These are phyloP conservation scores for Rhamnusium bicolor DNA, from an alignment of 2,888 invertebrate genomes.

Conservation along the genomic window DNA sequence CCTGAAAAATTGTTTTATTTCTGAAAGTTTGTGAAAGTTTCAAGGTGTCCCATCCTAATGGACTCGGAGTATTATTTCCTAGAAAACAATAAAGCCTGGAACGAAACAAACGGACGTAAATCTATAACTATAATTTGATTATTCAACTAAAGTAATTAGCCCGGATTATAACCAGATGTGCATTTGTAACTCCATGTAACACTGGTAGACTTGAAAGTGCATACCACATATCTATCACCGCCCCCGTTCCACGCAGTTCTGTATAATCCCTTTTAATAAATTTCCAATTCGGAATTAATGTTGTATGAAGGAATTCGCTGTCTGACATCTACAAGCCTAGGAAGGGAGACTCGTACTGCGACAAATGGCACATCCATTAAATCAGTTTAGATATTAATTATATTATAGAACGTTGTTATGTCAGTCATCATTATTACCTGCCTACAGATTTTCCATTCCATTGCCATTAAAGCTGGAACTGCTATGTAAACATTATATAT, in stretches of 20 bases:
- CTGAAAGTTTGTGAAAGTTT: too few relatives aligned
- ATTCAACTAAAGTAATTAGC: background rate
- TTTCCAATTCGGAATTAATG: slow-evolving; percentile 34
- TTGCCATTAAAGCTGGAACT: slow-evolving; percentile 31
- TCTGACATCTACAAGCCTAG: slow-evolving; percentile 36
- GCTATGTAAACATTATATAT: slow-evolving; percentile 8
- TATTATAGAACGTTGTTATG: slow-evolving; percentile 52
- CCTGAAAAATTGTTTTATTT: too few relatives aligned
- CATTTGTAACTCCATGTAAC: background rate
- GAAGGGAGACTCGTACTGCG: slow-evolving; percentile 36
- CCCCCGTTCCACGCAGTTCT: slow-evolving; percentile 12
- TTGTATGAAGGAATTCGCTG: slow-evolving; percentile 30
- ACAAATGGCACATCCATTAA: slow-evolving; percentile 56
- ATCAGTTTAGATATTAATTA: slow-evolving; percentile 56
- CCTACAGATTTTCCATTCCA: slow-evolving; percentile 39
- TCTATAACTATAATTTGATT: background rate
- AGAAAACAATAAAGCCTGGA: too few relatives aligned
- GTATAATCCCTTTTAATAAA: slow-evolving; percentile 28
- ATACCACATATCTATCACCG: slow-evolving; percentile 3
- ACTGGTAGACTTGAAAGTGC: slow-evolving; percentile 1
- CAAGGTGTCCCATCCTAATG: too few relatives aligned
- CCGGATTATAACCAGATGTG: background rate
- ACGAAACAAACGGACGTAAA: too few relatives aligned
- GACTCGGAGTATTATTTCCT: too few relatives aligned
- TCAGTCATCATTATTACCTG: slow-evolving; percentile 50